Evolutionary conservation across 2,113 vertebrate species (phyloP), one percentile per base, ranked within the genome.

Genomic region (Strigops habroptila): DNA sequence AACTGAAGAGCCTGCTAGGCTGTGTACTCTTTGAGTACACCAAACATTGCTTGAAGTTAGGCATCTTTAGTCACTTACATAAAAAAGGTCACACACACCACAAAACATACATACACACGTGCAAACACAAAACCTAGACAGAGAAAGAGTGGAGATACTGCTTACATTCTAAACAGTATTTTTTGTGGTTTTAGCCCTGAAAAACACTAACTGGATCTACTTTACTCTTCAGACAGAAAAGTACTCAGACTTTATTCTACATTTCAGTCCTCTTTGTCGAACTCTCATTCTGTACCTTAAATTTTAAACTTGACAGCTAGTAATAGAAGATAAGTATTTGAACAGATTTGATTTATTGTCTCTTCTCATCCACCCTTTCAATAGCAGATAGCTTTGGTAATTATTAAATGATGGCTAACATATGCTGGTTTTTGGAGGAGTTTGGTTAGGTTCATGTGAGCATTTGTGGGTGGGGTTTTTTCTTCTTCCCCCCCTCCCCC

Each of bases 41-140:
- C 1, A 6, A 91, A 33, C 30, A 46, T 14, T 71, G 6, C 14
- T 64, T 76, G 28, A 90, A 75, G 17, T 18, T 43, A 48, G 71
- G 8, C 9, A 59, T 10, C 9, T 18, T 19, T 9, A 49, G 24
- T 23, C 1, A 31, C 12, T 77, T 82, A 81, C 39, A 35, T 10
- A 35, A 51, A 57, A 17, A 21, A 62, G 4, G 31, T 41, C 19
- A 28, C 2, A 33, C 1, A 8, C 6, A 6, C 10, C 3, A 8
- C 15, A 71, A 70, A 64, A 6, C 1, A 8, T 7, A 18, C 14
- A 23, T 2, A 44, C n/a, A 63, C 17, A 21, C 1, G 12, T 1
- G 2, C 35, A 67, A 41, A 52, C 10, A 60, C 4, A 75, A 84
- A 53, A 49, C 17, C 8, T 31, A 71, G 12, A 33, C n/a, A 31